These are phyloP conservation scores for Anoplius nigerrimus DNA, from an alignment of 2,888 invertebrate species.

Conservation along the genomic window DNA sequence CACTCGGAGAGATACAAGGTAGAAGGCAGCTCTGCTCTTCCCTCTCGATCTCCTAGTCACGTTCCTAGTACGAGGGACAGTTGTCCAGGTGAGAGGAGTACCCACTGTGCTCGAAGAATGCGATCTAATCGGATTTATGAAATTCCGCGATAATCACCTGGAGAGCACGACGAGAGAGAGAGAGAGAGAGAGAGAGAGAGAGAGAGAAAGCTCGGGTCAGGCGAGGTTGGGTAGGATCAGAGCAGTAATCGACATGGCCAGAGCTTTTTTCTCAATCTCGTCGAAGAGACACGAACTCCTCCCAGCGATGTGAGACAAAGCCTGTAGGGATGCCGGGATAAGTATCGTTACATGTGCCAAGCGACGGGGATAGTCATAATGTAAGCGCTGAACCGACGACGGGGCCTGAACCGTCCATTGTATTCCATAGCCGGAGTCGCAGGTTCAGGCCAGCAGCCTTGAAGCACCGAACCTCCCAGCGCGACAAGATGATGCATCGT, in stretches of 20 bases:
- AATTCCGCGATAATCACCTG: neutral
- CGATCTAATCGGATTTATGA: no score
- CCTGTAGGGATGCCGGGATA: constrained; percentile 59
- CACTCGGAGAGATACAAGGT: neutral
- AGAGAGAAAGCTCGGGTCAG: constrained; percentile 25
- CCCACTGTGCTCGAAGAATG: neutral
- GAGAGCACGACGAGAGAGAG: constrained; percentile 9
- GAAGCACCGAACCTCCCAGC: constrained; percentile 68
- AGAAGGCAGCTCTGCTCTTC: neutral
- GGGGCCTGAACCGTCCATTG: constrained; percentile 64
- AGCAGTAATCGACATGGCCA: constrained; percentile 13
- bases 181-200: constrained; percentile 13
- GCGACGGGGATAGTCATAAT: constrained; percentile 62
- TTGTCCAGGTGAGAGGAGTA: no score
- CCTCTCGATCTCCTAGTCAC: no score
- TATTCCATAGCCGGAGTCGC: constrained; percentile 63
- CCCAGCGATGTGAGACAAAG: constrained; percentile 57
- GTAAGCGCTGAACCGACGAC: constrained; percentile 62
- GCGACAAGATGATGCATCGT: constrained; percentile 73
- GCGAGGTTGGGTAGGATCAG: constrained; percentile 8
- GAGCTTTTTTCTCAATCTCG: constrained; percentile 30
- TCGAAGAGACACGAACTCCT: constrained; percentile 27
- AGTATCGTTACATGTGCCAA: constrained; percentile 62
- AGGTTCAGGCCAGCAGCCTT: constrained; percentile 64
- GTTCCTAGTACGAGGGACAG: neutral